Conservation (phyloP, 2,797 vertebrate species). For the Spinibarbus caldwelli region DNA sequence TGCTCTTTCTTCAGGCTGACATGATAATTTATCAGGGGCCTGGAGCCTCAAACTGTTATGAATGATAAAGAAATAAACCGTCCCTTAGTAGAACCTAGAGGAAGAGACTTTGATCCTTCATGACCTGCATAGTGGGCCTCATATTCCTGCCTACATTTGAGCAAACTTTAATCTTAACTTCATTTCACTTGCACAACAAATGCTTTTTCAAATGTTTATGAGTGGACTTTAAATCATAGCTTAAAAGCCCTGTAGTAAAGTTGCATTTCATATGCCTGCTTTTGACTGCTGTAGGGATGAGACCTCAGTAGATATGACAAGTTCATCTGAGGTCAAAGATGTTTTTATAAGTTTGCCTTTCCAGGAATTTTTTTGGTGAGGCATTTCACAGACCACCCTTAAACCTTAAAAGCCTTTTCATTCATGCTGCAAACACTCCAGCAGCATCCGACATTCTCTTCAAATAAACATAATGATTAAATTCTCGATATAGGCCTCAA, state of each 20-base stretch:
- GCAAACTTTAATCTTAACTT: constrained; percentile 6
- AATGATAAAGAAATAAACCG: constrained; percentile 51
- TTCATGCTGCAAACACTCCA: constrained; percentile 1
- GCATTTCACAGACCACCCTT: constrained; percentile 30
- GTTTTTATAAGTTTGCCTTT: constrained; percentile 22
- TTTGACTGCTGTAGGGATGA: constrained; percentile 6
- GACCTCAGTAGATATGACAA: constrained; percentile 14
- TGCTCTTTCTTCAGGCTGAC: constrained; percentile 52
- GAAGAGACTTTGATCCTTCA: constrained; percentile 35
- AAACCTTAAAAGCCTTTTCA: constrained; percentile 26
- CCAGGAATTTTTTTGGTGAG: constrained; percentile 8
- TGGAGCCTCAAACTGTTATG: constrained; percentile 31
- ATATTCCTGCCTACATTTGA: background rate
- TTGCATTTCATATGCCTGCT: background rate
- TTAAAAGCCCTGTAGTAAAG: background rate
- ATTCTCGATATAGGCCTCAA: constrained; percentile 12
- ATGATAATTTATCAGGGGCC: constrained; percentile 58
- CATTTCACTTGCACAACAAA: constrained; percentile 6
- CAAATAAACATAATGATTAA: constrained; percentile 34
- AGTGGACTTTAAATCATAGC: constrained; percentile 33
- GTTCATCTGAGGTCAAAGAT: constrained; percentile 28
- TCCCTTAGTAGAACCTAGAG: constrained; percentile 23
- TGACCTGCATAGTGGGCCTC: constrained; percentile 34
- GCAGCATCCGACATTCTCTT: background rate
- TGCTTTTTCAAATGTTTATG: constrained; percentile 8